These are phyloP conservation scores for Heteractis magnifica DNA, from an alignment of 92 coral and sea anemone genomes.

Conservation along the genomic window DNA sequence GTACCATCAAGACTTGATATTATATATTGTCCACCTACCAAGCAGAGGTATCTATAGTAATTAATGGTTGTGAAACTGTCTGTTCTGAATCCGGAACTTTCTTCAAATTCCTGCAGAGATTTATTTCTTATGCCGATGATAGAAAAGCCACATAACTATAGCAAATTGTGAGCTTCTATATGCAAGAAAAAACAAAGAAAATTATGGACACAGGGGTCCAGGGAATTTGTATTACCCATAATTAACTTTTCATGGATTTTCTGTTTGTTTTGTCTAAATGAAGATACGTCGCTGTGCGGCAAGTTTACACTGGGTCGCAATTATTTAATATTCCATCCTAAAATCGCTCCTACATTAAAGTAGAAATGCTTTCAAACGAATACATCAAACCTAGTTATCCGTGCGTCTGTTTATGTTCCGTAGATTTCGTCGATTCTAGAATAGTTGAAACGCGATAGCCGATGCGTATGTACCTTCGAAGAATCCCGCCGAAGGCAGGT, in stretches of 20 bases:
- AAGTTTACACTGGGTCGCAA: neutral
- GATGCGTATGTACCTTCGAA: neutral
- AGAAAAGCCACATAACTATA: neutral
- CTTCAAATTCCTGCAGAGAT: neutral
- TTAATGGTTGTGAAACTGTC: neutral
- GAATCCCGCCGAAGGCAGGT: conserved; percentile 6
- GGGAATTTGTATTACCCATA: neutral
- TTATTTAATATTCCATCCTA: neutral
- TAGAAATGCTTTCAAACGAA: neutral
- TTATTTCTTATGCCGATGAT: neutral
- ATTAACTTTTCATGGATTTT: neutral
- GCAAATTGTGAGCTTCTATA: neutral
- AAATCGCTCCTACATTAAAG: neutral
- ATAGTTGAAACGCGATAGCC: neutral
- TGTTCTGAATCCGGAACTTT: neutral
- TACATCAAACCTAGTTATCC: neutral
- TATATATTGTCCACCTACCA: neutral
- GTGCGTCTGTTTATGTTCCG: neutral
- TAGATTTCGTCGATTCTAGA: neutral
- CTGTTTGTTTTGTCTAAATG: conserved; percentile 1
- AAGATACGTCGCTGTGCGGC: neutral
- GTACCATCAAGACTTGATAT: no score
- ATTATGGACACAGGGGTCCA: neutral
- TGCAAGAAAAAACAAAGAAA: neutral
- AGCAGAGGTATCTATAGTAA: neutral